These are phyloP conservation scores for Poecilia latipinna DNA, from an alignment of 2,113 vertebrate species.

Conservation along the genomic window DNA sequence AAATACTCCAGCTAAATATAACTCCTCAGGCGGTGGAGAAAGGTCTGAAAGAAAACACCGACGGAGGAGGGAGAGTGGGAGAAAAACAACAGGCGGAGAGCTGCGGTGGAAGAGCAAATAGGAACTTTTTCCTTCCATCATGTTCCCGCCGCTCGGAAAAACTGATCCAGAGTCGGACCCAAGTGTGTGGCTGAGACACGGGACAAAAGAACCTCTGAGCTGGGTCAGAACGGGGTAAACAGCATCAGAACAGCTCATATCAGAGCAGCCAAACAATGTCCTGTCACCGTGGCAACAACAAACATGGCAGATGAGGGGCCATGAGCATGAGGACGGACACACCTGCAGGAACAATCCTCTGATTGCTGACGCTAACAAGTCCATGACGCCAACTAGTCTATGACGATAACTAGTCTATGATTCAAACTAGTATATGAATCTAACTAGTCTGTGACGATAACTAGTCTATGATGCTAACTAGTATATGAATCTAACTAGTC, in stretches of 20 bases:
- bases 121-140: conserved; percentile 2
- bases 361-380: not conserved
- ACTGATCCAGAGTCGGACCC: not conserved
- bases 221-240: not conserved
- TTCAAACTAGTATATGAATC: not conserved
- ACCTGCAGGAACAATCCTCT: conserved; percentile 1
- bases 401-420: not conserved
- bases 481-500: too few relatives aligned
- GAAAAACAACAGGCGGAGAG: not conserved
- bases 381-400: too few relatives aligned
- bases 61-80: not conserved
- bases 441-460: too few relatives aligned
- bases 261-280: not conserved
- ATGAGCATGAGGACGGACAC: not conserved
- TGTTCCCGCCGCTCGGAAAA: not conserved
- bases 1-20: not conserved
- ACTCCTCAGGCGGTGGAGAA: not conserved
- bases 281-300: not conserved
- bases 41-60: not conserved
- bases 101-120: conserved; percentile 1
- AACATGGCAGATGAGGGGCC: not conserved
- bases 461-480: too few relatives aligned
- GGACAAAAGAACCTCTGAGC: not conserved
- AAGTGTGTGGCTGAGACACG: not conserved
- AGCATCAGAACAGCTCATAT: not conserved